phyloP scores from a whole-genome alignment of 2,888 invertebrate genomes.

The Corythucha ciliata region DNA sequence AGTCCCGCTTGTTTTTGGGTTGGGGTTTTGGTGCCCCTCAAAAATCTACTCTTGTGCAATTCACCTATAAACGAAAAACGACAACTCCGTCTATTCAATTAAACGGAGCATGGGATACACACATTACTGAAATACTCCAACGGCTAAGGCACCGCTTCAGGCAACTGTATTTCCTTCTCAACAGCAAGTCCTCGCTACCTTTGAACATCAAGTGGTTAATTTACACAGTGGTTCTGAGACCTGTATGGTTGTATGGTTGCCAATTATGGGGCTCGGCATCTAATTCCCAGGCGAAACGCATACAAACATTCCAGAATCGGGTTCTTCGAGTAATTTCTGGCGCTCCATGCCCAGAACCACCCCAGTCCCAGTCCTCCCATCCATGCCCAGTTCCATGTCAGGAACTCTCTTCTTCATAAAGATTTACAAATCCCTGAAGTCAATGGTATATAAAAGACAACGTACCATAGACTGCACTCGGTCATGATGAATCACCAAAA shows the following conservation, averaged over 20 bases:
- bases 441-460: neutral
- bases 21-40: no score
- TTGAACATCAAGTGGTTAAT: neutral
- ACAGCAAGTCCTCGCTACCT: neutral
- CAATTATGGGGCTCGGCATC: slow-evolving; percentile 6
- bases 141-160: neutral
- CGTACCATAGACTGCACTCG: neutral
- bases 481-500: slow-evolving; percentile 6
- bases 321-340: slow-evolving; percentile 2
- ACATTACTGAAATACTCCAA: neutral
- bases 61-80: slow-evolving; percentile 8
- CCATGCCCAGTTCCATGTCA: no score
- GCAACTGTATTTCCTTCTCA: neutral
- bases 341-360: no score
- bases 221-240: neutral
- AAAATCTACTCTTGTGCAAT: slow-evolving; percentile 8
- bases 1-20: slow-evolving; percentile 2
- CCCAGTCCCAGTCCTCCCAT: no score
- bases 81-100: no score
- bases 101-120: neutral
- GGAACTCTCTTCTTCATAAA: slow-evolving; percentile 3
- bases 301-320: slow-evolving; percentile 13
- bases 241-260: slow-evolving; percentile 11
- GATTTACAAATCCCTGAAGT: slow-evolving; percentile 7
- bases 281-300: neutral